Base-by-base conservation (phyloP, 2,113 vertebrate species). In the Mustelus asterias region DNA sequence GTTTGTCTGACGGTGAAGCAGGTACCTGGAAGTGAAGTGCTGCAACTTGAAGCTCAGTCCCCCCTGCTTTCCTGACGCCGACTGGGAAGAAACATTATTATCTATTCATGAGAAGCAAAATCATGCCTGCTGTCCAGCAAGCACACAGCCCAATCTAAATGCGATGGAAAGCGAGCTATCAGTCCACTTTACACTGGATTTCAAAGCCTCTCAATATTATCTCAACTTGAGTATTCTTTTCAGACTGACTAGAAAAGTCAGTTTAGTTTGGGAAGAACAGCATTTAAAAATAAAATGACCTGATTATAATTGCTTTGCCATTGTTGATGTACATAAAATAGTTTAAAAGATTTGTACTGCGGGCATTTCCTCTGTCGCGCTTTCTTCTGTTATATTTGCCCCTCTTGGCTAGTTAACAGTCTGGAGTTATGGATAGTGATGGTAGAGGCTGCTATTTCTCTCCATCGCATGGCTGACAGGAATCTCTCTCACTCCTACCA, bases 41-140 rank as follows among this genome's bases (percentile, higher is more conserved):
- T 65, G 65, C 65, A 65, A 65, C 5, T 20, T 67, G 89, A 37
- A 93, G 60, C 58, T 37, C 89, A 18, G 29, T 29, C 2, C 48
- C 33, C 18, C 88, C 54, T 22, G 58, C 10, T 65, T 93, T 22
- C 33, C 37, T 93, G 94, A 95, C 18, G 10, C 44, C 67, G 10
- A 18, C 3, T 44, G 29, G 67, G 48, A 72, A 72, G 37, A 48
- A 76, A 72, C 69, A 26, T 54, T 63, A 70, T 95, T 95, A 95
- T 70, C 93, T 95, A 48, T 95, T 95, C 67, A 70, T 54, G 69
- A 26, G 67, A 76, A 7, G 18, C 67, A 95, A 94, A 90, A 94
- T 69, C 22, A 65, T 22, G 67, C 69, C 60, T 70, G 63, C 22
- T 48, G 6, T 24, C 67, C 29, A 16, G 94, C 22, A 16, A 10